Conservation (phyloP, 2,113 vertebrate species). For the Apteryx mantelli region DNA sequence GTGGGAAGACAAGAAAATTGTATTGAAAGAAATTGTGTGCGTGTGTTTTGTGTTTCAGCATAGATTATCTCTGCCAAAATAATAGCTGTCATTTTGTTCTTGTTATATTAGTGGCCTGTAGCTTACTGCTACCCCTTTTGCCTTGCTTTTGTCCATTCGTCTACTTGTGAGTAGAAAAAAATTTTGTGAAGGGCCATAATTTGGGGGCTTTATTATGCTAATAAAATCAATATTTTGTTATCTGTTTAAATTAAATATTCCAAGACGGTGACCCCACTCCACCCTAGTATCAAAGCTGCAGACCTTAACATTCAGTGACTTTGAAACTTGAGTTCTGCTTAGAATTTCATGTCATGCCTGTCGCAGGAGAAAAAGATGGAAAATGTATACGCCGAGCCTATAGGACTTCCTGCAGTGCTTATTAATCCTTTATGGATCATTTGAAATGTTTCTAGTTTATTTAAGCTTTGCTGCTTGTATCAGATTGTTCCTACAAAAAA, state of each 20-base stretch:
- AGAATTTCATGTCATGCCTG: constrained; percentile 83
- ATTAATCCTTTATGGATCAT: constrained; percentile 90
- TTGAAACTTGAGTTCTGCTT: constrained; percentile 83
- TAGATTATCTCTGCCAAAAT: constrained; percentile 88
- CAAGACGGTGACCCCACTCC: constrained; percentile 60
- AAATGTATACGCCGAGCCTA: constrained; percentile 84
- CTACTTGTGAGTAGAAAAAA: constrained; percentile 61
- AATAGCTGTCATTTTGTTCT: constrained; percentile 84
- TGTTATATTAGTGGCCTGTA: constrained; percentile 81
- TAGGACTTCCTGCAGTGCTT: constrained; percentile 86
- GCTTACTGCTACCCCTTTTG: constrained; percentile 70
- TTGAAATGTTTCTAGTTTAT: constrained; percentile 90
- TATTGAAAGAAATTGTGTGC: constrained; percentile 83
- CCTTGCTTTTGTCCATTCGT: constrained; percentile 71
- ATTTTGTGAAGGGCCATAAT: constrained; percentile 68
- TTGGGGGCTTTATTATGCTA: constrained; percentile 68
- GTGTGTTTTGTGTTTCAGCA: constrained; percentile 85
- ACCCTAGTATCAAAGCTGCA: constrained; percentile 45
- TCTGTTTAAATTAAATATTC: constrained; percentile 71
- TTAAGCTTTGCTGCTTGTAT: constrained; percentile 87
- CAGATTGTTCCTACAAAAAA: constrained; percentile 85
- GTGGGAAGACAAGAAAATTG: constrained; percentile 89
- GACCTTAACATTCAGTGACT: constrained; percentile 81
- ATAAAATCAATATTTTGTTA: constrained; percentile 73
- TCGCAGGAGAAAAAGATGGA: constrained; percentile 75